Evolutionary conservation across 1,140 invertebrate genomes (phyloP), one percentile per base, ranked within the genome.

Genomic region (Drosophila nigrodunni): DNA sequence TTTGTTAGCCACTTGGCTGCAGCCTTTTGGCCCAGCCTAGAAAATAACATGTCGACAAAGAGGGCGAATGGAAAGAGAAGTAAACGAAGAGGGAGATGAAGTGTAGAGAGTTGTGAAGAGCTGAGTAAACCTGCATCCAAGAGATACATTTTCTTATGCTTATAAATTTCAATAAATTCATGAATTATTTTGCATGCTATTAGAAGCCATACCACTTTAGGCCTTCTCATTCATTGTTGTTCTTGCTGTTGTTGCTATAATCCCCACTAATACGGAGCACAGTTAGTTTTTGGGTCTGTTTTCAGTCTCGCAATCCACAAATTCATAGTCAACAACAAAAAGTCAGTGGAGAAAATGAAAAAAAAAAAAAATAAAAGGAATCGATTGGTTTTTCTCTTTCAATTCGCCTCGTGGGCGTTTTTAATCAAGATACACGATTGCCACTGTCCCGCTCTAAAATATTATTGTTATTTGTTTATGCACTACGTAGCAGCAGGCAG

Each of bases 81-180:
- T 43, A 5, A n/a, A 25, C 18, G 4, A 10, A 7, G 11, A 15
- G 10, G 8, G 10, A 34, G n/a, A 30, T 13, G 30, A 50, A 58
- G 44, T 8, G 39, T 7, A 49, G 30, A 61, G 25, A 34, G 13
- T 3, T 46, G 11, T 7, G n/a, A 13, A 39, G 55, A 15, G 15
- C 6, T 46, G 60, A 69, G 30, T 47, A 43, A 61, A 54, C 54
- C 50, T 49, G 58, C 74, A 69, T 52, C 65, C 25, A 49, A 62
- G 47, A 79, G 65, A 60, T 79, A 70, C 62, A 67, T 81, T 70
- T 43, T 73, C 68, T 30, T 58, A 21, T 73, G 50, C 69, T 73
- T 80, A 82, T 89, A 88, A 88, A 88, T 88, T 88, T 83, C 74
- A 89, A 88, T 88, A 89, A 89, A 88, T 80, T 85, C 85, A 78